A percentile compares a stretch with the other conserved stretches of the same genome.
These are phyloP conservation scores for Oophaga sylvatica DNA, from an alignment of 2,797 vertebrate species.

Conservation along the genomic window DNA sequence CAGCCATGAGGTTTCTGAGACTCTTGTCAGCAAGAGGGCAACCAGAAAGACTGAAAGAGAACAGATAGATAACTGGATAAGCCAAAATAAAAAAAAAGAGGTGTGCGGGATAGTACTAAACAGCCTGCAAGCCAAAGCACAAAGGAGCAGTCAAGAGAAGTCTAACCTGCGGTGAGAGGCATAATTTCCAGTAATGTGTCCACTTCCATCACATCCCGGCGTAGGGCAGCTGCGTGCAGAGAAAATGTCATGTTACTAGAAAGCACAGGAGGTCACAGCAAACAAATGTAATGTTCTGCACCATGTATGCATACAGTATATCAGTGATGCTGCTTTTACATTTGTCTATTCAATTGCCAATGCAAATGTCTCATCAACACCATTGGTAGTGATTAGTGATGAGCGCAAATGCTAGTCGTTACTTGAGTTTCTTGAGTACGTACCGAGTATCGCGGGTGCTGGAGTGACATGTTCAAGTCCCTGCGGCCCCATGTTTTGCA, in stretches of 20 bases:
- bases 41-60: slow-evolving; percentile 98
- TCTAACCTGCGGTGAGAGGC: slow-evolving; percentile 97
- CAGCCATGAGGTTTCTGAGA: slow-evolving; percentile 99
- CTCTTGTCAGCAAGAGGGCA: slow-evolving; percentile 99
- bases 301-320: neutral
- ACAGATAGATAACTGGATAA: slow-evolving; percentile 77
- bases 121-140: slow-evolving; percentile 63
- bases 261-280: neutral
- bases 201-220: slow-evolving; percentile 97
- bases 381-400: no score
- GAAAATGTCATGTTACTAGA: slow-evolving; percentile 48
- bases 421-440: no score
- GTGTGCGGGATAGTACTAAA: slow-evolving; percentile 56
- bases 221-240: slow-evolving; percentile 88
- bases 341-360: neutral
- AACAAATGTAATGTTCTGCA: neutral
- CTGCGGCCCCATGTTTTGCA: no score
- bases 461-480: no score
- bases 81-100: slow-evolving; percentile 73
- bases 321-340: neutral
- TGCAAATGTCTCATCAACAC: no score
- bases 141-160: slow-evolving; percentile 1
- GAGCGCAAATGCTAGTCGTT: no score
- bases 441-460: no score
- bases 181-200: slow-evolving; percentile 99